A percentile compares a stretch with the other conserved stretches of the same genome.
These are phyloP conservation scores for Anisognathus igniventris DNA, from an alignment of 2,797 vertebrate species.

Conservation along the genomic window DNA sequence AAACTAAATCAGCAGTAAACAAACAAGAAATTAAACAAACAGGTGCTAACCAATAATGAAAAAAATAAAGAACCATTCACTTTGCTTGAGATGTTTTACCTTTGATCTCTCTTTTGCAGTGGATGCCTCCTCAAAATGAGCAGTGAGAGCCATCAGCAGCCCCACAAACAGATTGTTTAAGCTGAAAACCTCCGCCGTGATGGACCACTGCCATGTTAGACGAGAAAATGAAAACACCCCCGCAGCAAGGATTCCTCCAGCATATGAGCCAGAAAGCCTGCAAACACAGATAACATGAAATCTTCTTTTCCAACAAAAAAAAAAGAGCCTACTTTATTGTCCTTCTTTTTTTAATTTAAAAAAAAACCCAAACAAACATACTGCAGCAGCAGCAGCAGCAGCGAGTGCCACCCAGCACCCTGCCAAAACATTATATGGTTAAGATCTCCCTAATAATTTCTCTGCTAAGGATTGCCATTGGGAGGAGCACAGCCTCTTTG, in stretches of 20 bases:
- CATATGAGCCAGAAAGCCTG: constrained; percentile 87
- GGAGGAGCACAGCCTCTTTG: not conserved
- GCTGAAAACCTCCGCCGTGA: constrained; percentile 93
- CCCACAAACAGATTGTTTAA: constrained; percentile 97
- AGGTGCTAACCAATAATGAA: not conserved
- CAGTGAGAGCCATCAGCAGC: constrained; percentile 85
- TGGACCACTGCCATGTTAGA: constrained; percentile 96
- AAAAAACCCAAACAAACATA: too few species aligned
- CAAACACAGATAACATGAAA: constrained; percentile 82
- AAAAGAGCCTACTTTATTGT: constrained; percentile 66
- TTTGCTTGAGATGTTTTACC: constrained; percentile 78
- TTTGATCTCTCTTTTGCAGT: constrained; percentile 83
- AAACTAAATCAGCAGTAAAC: not conserved
- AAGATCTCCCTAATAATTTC: constrained; percentile 59
- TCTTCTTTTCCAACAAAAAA: constrained; percentile 76
- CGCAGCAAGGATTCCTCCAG: constrained; percentile 90
- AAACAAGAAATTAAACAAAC: not conserved
- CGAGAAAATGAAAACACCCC: constrained; percentile 92
- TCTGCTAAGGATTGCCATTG: constrained; percentile 39
- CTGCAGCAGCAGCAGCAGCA: constrained; percentile 62
- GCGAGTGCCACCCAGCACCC: constrained; percentile 56
- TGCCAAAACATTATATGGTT: constrained; percentile 61
- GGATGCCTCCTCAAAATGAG: constrained; percentile 82
- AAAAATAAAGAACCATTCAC: not conserved
- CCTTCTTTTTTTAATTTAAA: too few species aligned